Conservation (phyloP, 2,113 vertebrate species). For the Peucedramus taeniatus region DNA sequence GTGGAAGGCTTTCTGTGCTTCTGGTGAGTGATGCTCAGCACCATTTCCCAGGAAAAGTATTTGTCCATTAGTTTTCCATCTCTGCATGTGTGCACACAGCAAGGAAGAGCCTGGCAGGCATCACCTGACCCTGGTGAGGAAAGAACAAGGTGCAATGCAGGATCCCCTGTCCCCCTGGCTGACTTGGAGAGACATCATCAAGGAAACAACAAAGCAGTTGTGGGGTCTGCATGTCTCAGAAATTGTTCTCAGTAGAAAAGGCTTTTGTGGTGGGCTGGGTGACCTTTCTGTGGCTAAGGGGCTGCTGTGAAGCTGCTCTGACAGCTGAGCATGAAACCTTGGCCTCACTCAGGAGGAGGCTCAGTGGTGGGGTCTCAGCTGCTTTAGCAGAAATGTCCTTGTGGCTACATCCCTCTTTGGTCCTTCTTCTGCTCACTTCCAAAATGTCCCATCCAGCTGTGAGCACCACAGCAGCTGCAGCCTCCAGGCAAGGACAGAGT, state of each 20-base stretch:
- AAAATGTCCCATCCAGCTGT: background rate
- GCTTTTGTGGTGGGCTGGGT: background rate
- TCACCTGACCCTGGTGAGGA: background rate
- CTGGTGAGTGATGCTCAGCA: background rate
- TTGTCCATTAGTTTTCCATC: background rate
- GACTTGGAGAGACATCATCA: background rate
- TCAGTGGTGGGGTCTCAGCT: background rate
- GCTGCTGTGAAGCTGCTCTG: background rate
- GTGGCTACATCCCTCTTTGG: background rate
- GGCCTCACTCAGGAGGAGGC: rapidly evolving
- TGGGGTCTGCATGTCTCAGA: background rate
- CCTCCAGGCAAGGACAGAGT: background rate
- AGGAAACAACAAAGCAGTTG: background rate
- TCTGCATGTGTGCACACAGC: background rate
- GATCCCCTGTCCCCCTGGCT: background rate
- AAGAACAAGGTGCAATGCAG: background rate
- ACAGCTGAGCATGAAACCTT: rapidly evolving
- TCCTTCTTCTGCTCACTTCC: background rate
- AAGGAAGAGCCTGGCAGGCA: background rate
- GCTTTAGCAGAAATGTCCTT: background rate
- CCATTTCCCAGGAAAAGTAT: background rate
- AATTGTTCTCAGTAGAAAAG: background rate
- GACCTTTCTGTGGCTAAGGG: background rate
- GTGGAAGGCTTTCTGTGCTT: background rate
- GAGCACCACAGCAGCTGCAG: background rate